A percentile compares a stretch with the other conserved stretches of the same genome.
Conservation (phyloP, 1,140 invertebrate species). For the Sitobion miscanthi region DNA sequence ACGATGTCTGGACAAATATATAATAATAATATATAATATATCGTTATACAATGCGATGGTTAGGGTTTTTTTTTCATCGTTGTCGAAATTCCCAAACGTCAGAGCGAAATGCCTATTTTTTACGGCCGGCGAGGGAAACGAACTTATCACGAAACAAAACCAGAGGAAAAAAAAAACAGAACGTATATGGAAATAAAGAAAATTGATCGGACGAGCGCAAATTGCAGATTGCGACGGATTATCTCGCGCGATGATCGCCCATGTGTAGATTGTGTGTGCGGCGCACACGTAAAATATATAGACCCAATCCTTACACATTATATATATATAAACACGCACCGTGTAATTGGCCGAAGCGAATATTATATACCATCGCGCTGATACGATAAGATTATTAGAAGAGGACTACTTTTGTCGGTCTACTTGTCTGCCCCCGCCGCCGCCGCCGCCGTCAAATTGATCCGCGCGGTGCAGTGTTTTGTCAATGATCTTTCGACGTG, state of each 20-base stretch:
- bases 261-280: background rate
- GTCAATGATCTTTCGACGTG: slow-evolving; percentile 53
- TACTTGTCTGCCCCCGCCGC: slow-evolving; percentile 6
- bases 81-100: slow-evolving; percentile 26
- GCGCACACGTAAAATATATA: background rate
- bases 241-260: slow-evolving; percentile 37
- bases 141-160: slow-evolving; percentile 33
- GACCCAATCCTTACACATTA: background rate
- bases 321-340: background rate
- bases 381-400: slow-evolving; percentile 31
- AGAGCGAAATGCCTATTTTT: slow-evolving; percentile 20
- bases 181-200: background rate
- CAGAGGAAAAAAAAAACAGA: background rate
- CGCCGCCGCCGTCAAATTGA: background rate
- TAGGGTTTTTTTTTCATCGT: background rate
- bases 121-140: slow-evolving; percentile 10
- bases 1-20: background rate
- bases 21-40: background rate
- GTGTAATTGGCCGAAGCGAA: slow-evolving; percentile 50
- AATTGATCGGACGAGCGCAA: slow-evolving; percentile 15
- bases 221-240: slow-evolving; percentile 41
- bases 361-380: background rate
- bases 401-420: slow-evolving; percentile 18
- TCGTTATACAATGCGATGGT: background rate
- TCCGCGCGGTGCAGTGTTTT: background rate